phyloP scores from a whole-genome alignment of 2,888 invertebrate genomes.

The Apamea sordens region DNA sequence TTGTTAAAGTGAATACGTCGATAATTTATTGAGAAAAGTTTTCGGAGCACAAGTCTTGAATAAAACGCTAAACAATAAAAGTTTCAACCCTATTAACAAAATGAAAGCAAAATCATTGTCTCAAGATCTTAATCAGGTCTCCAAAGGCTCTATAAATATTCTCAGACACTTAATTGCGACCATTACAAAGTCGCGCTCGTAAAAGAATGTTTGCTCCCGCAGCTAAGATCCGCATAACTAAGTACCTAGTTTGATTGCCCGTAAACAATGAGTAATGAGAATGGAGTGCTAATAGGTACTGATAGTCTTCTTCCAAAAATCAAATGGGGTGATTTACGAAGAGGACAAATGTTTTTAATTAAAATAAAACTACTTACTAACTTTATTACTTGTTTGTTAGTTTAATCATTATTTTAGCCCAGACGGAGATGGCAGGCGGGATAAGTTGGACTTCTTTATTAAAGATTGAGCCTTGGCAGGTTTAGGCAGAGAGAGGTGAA shows the following conservation, averaged over 20 bases:
- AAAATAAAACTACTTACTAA: not conserved
- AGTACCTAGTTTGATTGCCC: slow-evolving; percentile 68
- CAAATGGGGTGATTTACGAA: not conserved
- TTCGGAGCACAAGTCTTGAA: not conserved
- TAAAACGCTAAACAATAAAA: not conserved
- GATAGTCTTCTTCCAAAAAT: not conserved
- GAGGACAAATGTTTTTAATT: no score
- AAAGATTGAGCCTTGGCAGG: no score
- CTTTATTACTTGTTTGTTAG: not conserved
- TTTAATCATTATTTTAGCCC: no score
- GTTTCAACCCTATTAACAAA: slow-evolving; percentile 11
- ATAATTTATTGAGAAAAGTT: not conserved
- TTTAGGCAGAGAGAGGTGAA: no score
- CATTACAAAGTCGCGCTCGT: slow-evolving; percentile 69
- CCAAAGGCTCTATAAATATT: slow-evolving; percentile 61
- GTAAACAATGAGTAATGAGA: slow-evolving; percentile 32
- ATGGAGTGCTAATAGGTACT: slow-evolving; percentile 37
- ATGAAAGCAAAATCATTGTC: slow-evolving; percentile 35
- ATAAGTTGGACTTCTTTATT: no score
- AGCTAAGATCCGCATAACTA: slow-evolving; percentile 69
- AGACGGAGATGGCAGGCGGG: no score
- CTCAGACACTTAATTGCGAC: slow-evolving; percentile 61
- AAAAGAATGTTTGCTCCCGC: slow-evolving; percentile 66
- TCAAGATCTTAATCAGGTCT: slow-evolving; percentile 44
- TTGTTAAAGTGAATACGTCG: not conserved